These are phyloP conservation scores for Galleria mellonella DNA, from an alignment of 1,140 invertebrate genomes.

Conservation along the genomic window DNA sequence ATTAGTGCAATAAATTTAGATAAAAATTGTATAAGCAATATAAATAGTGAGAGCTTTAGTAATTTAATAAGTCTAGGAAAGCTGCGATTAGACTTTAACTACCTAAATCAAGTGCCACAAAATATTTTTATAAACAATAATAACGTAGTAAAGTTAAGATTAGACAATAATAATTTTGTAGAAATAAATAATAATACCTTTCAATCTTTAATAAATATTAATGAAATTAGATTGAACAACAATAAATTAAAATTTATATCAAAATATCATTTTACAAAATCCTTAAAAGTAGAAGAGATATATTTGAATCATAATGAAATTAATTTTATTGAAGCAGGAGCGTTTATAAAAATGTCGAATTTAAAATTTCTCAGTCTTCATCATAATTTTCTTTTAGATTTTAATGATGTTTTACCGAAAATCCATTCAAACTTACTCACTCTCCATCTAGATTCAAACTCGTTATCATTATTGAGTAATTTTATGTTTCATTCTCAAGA, in stretches of 20 bases:
- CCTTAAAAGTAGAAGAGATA: slow-evolving; percentile 44
- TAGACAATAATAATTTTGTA: slow-evolving; percentile 68
- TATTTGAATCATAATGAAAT: slow-evolving; percentile 62
- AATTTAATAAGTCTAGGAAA: slow-evolving; percentile 57
- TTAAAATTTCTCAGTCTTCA: slow-evolving; percentile 53
- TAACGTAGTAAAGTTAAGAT: slow-evolving; percentile 54
- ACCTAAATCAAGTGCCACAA: slow-evolving; percentile 69
- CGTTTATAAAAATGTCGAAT: slow-evolving; percentile 42
- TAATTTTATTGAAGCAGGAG: slow-evolving; percentile 46
- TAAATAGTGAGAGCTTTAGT: slow-evolving; percentile 69
- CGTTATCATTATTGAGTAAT: slow-evolving; percentile 39
- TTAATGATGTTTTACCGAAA: slow-evolving; percentile 54
- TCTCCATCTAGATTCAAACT: slow-evolving; percentile 50
- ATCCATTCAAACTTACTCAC: slow-evolving; percentile 41
- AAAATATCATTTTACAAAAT: slow-evolving; percentile 46
- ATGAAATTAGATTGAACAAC: slow-evolving; percentile 51
- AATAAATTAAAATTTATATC: slow-evolving; percentile 51
- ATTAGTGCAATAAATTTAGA: slow-evolving; percentile 59
- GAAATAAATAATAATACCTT: slow-evolving; percentile 56
- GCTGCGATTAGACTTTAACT: slow-evolving; percentile 63
- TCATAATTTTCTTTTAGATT: slow-evolving; percentile 50
- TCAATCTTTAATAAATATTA: slow-evolving; percentile 35
- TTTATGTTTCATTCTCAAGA: slow-evolving; percentile 44
- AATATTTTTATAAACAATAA: slow-evolving; percentile 60
- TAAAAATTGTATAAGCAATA: slow-evolving; percentile 62